Conservation (phyloP, 2,888 invertebrate species). For the Rhagonycha fulva region DNA sequence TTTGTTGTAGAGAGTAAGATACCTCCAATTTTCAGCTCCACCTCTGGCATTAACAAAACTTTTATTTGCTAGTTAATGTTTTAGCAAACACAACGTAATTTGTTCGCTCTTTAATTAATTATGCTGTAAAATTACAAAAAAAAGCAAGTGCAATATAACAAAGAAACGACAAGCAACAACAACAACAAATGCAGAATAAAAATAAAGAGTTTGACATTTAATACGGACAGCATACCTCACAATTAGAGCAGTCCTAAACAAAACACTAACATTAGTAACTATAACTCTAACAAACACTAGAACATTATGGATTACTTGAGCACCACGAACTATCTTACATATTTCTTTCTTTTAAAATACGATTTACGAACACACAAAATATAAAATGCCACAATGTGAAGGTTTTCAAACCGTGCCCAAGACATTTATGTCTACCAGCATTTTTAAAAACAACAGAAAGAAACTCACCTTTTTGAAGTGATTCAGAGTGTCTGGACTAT, state of each 20-base stretch:
- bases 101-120: not conserved
- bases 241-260: constrained; percentile 59
- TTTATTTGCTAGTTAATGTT: too few species aligned
- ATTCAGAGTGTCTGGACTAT: constrained; percentile 93
- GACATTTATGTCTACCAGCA: not conserved
- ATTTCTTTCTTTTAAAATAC: not conserved
- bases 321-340: not conserved
- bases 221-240: constrained; percentile 53
- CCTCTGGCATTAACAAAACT: too few species aligned
- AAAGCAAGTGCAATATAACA: not conserved
- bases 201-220: constrained; percentile 9
- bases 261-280: constrained; percentile 46
- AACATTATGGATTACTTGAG: not conserved
- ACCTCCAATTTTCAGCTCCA: too few species aligned
- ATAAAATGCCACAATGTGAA: not conserved
- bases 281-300: constrained; percentile 5
- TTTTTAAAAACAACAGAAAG: constrained; percentile 41
- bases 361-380: not conserved
- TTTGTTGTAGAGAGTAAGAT: too few species aligned
- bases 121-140: not conserved
- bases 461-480: constrained; percentile 95
- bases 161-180: not conserved
- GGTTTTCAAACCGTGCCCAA: not conserved
- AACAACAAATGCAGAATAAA: not conserved
- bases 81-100: not conserved